These are phyloP conservation scores for Mimas tiliae DNA, from an alignment of 2,888 invertebrate species.

Conservation along the genomic window DNA sequence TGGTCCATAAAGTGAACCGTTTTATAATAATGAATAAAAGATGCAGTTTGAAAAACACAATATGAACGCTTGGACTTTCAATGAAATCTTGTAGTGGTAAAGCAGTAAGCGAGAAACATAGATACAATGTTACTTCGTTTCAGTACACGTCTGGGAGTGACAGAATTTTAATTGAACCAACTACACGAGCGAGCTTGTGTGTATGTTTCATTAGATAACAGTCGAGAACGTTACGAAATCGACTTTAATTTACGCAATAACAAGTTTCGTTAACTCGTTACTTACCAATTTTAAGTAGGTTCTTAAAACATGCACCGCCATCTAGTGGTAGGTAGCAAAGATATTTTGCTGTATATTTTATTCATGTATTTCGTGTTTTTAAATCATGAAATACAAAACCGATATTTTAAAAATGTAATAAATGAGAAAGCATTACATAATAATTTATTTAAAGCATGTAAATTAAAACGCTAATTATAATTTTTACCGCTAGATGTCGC, in stretches of 20 bases:
- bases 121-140: background rate
- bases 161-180: constrained; percentile 20
- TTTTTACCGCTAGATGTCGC: constrained; percentile 61
- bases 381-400: background rate
- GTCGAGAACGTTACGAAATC: constrained; percentile 22
- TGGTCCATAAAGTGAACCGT: background rate
- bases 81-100: constrained; percentile 4
- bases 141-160: constrained; percentile 1
- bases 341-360: constrained; percentile 20
- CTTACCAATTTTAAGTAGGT: background rate
- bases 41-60: background rate
- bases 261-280: constrained; percentile 13
- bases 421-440: too few relatives aligned
- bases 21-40: constrained; percentile 16
- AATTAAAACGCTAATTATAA: constrained; percentile 17
- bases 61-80: background rate
- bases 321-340: constrained; percentile 53
- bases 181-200: constrained; percentile 11
- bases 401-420: background rate
- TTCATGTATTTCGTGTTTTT: background rate
- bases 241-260: constrained; percentile 22
- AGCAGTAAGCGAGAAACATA: background rate
- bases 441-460: constrained; percentile 2
- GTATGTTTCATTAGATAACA: constrained; percentile 23
- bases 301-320: constrained; percentile 42